Base-by-base conservation (phyloP, 2,113 vertebrate species). In the Dendrocopos noguchii region DNA sequence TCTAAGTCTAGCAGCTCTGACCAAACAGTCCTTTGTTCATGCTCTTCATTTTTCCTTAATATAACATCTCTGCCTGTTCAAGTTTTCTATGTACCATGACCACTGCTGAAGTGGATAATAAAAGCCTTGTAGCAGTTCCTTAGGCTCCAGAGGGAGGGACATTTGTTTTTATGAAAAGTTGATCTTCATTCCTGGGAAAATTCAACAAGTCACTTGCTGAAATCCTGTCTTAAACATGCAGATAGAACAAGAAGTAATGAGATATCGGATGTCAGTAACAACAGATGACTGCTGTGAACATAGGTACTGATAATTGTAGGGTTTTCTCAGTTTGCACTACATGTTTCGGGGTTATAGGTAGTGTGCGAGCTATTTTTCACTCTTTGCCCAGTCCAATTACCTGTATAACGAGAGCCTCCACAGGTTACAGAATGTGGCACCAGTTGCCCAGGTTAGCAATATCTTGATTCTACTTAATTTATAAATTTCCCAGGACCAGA, bases 1-100 rank as follows among this genome's bases (percentile, higher is more conserved):
- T 90, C 78, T 66, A 75, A 63, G n/a, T 67, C 93, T 95, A 87
- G 80, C 81, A 83, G 57, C 70, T 89, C 67, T 78, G 68, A 91
- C 46, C 85, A 94, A 81, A 47, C 64, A n/a, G 42, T 71, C 42
- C 73, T 94, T 85, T 94, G 81, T 94, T 75, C 79, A 70, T 65
- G 70, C 44, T 47, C 12, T 56, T 89, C 8, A 5, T 52, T 86
- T 83, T 76, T 76, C 67, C 31, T 88, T 91, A 56, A n/a, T 53
- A 9, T 27, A 67, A 22, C 53, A 46, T 61, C 46, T 16, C 8
- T 63, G 29, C 24, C 76, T 74, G 7, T 70, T 80, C 59, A 68
- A 18, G 34, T 76, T 92, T 63, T 84, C 20, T 21, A 5, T 39
- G 44, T 61, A 47, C 31, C 29, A 7, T 76, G 44, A n/a, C 47